Conservation (phyloP, 2,797 vertebrate species). For the Cynopterus sphinx region DNA sequence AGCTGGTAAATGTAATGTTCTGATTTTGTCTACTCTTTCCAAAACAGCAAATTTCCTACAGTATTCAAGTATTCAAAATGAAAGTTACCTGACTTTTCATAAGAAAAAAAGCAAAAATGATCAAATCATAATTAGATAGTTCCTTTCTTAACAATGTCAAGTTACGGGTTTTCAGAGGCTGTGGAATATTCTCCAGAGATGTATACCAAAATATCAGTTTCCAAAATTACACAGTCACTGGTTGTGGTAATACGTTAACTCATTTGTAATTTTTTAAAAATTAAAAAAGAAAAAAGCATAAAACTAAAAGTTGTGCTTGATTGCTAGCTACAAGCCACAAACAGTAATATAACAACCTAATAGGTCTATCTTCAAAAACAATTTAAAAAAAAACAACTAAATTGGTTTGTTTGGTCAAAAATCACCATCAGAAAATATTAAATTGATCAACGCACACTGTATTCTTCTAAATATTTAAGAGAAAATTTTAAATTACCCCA, state of each 20-base stretch:
- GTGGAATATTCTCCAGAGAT: background rate
- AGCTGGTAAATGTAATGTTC: background rate
- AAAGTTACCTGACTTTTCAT: background rate
- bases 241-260: background rate
- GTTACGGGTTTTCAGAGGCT: background rate
- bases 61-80: background rate
- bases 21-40: background rate
- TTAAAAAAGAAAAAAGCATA: background rate
- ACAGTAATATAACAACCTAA: background rate
- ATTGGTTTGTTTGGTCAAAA: background rate
- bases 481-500: background rate
- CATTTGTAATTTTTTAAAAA: background rate
- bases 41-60: background rate
- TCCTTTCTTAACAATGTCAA: background rate
- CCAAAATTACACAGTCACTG: background rate
- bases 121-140: background rate
- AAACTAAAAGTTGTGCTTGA: background rate
- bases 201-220: background rate
- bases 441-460: background rate
- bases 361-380: slow-evolving; percentile 11
- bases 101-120: background rate
- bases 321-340: background rate
- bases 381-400: background rate
- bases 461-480: slow-evolving; percentile 7
- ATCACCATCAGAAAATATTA: background rate